Base-by-base conservation (phyloP, 2,888 invertebrate genomes). In the Tromatobia lineatoria region DNA sequence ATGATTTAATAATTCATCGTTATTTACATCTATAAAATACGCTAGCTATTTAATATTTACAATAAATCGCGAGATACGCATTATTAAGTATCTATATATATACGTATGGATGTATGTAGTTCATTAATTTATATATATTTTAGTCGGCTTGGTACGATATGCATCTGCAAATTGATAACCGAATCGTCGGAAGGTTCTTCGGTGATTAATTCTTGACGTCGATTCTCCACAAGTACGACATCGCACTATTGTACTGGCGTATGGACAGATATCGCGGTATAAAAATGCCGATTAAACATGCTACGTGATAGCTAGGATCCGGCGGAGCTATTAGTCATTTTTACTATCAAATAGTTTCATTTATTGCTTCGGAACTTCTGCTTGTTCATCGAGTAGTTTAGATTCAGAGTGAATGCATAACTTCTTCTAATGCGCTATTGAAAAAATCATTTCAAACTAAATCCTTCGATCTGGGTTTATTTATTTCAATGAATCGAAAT, bases 11-110 rank as follows among this genome's bases (percentile, higher is more conserved):
- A 25, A 42, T 85, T 85, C 85, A 88, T 87, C 83, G 74, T 59
- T 90, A 90, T 91, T 90, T 91, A 91, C 91, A 91, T 80, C 88
- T 89, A 86, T 85, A 86, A 90, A 89, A 81, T 90, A 91, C 86
- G 69, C 81, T 87, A 87, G n/a, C 81, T 89, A 89, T 87, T 70
- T 90, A 88, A 57, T 78, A 80, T 71, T 25, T 76, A 82, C 82
- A 71, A 76, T 57, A 76, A 71, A 66, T 78, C 77, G 64, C 70
- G 75, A 80, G 73, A 82, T 80, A 75, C 77, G 61, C 66, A 67
- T 52, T 42, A 42, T 57, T 69, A 70, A 2, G 61, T 52, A 42
- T 73, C n/a, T 71, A 18, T 81, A 57, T 74, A 61, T n/a, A 8
- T 57, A 57, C 8, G 57, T 57, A 57, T 15, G 50, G 76, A 76